Evolutionary conservation across 2,797 vertebrate genomes (phyloP).

Genomic region (Anguilla pacifica): DNA sequence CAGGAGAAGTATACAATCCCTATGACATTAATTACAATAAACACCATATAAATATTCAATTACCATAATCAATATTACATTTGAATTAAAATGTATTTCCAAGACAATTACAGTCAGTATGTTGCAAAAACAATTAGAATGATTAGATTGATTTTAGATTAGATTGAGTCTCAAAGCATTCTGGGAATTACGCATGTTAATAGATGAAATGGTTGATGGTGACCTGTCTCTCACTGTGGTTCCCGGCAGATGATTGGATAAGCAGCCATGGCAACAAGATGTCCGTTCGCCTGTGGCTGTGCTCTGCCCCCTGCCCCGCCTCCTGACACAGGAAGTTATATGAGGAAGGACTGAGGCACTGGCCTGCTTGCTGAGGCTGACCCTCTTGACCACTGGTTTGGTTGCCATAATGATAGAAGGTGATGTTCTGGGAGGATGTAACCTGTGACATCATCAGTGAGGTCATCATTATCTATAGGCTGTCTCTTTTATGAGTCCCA

Average conservation of each 20-base stretch:
- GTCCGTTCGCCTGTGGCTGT: not conserved
- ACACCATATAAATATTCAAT: too few species aligned
- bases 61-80: too few species aligned
- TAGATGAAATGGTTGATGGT: not conserved
- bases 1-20: too few species aligned
- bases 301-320: not conserved
- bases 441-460: not conserved
- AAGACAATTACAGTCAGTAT: too few species aligned
- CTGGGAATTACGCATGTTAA: not conserved
- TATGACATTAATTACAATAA: too few species aligned
- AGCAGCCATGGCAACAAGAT: not conserved
- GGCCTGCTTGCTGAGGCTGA: not conserved
- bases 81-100: too few species aligned
- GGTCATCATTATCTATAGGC: not conserved
- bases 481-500: not conserved
- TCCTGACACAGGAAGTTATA: not conserved
- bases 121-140: too few species aligned
- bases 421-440: not conserved
- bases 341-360: not conserved
- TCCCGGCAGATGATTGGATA: not conserved
- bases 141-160: too few species aligned
- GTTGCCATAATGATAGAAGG: not conserved
- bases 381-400: not conserved
- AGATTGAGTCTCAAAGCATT: too few species aligned
- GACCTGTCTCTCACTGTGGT: not conserved